A percentile compares a stretch with the other conserved stretches of the same genome.
Evolutionary conservation across 2,113 vertebrate species (phyloP).

Genomic region (Leptobrachium leishanense): DNA sequence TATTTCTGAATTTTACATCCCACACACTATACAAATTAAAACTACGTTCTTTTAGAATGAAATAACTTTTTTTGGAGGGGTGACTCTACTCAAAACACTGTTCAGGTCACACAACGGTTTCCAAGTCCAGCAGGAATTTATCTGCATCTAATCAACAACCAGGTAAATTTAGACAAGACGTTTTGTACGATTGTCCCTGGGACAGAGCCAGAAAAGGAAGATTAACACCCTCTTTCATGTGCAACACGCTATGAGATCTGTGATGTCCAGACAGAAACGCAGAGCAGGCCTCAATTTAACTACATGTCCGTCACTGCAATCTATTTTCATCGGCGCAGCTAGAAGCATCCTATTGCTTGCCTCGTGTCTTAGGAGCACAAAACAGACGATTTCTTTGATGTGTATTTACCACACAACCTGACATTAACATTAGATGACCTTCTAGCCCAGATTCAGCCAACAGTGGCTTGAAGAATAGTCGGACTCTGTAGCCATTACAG

Average conservation of each 20-base stretch:
- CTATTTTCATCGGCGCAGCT: not conserved
- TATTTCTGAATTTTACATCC: no score
- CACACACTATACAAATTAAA: no score
- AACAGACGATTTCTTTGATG: not conserved
- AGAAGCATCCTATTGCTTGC: not conserved
- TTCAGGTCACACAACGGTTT: no score
- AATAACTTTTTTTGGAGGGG: no score
- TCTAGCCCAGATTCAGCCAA: no score
- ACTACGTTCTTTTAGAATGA: no score
- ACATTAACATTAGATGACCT: not conserved
- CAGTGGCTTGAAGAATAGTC: no score
- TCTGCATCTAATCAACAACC: not conserved
- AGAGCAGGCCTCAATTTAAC: constrained; percentile 9
- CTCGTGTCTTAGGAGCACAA: constrained; percentile 3
- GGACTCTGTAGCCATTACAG: no score
- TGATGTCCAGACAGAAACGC: constrained; percentile 16
- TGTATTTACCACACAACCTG: not conserved
- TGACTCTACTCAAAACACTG: no score
- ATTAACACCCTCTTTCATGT: constrained; percentile 13
- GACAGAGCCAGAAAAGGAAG: not conserved
- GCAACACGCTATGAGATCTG: not conserved
- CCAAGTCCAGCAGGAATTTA: not conserved
- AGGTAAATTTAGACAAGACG: constrained; percentile 2
- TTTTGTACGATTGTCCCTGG: not conserved
- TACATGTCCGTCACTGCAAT: constrained; percentile 11